Base-by-base conservation (phyloP, 2,797 vertebrate species). In the Gadopsis bispinosus region DNA sequence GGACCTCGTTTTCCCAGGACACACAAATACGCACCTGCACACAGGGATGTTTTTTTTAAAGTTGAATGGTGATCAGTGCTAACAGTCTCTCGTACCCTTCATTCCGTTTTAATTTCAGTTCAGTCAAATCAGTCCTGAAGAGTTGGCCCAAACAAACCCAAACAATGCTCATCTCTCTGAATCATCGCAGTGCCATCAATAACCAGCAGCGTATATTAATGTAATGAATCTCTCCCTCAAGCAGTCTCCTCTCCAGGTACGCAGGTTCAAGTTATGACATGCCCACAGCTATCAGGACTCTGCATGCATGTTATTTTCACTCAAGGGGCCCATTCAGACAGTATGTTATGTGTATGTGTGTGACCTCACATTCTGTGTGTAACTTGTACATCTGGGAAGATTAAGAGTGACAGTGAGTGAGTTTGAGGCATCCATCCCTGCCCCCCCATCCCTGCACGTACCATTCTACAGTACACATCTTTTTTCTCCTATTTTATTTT, bases 281-380 rank as follows among this genome's bases (percentile, higher is more conserved):
- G 89, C 75, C 63, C 20, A 37, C 76, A 69, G 69, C 77, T 70
- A 84, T 88, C 88, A 81, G 59, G 75, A 85, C 64, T 74, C 65
- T 61, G 53, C 81, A 80, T 88, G 85, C 63, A 53, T 85, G 80
- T 83, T 86, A 62, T 88, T 89, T 85, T 73, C 68, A 72, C 77
- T 77, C 39, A 35, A 65, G 79, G 71, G 75, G 59, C 78, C 77
- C 79, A 60, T 71, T 83, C 69, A 83, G 79, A 71, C 73, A n/a
- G 62, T 79, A 63, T 82, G 73, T 74, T 78, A 33, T 88, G 87
- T 77, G 79, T 85, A 80, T 14, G 74, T 88, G 87, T 85, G 66
- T 89, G 88, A 88, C 84, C 84, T 88, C 75, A 69, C 72, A 89
- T 88, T 87, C 69, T 83, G 11, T 4, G 39, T 70, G 88, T 88